phyloP scores from a whole-genome alignment of 2,888 invertebrate genomes.

The Brachyptera risi region DNA sequence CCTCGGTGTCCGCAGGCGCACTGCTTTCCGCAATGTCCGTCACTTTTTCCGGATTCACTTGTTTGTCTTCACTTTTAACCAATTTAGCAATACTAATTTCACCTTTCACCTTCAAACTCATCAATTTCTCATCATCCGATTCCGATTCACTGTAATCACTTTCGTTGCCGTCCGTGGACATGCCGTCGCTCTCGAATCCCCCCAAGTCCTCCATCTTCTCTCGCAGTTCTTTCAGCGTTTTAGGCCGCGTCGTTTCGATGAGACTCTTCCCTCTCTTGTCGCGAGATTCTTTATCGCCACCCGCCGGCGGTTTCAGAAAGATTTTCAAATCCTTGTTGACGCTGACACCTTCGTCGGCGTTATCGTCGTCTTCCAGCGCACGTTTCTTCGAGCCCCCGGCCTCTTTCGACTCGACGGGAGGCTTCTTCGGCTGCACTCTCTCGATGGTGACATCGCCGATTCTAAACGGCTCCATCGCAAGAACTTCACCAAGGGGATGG shows the following conservation, averaged over 20 bases:
- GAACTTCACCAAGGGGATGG: background rate
- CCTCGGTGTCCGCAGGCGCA: background rate
- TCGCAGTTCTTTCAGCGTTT: slow-evolving; percentile 61
- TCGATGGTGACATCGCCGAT: slow-evolving; percentile 60
- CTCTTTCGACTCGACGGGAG: slow-evolving; percentile 33
- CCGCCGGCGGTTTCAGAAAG: slow-evolving; percentile 27
- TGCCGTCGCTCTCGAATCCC: slow-evolving; percentile 8
- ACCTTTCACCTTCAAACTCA: slow-evolving; percentile 21
- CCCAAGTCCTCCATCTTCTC: slow-evolving; percentile 50
- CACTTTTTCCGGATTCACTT: background rate
- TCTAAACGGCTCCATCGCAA: slow-evolving; percentile 49
- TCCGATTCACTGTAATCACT: slow-evolving; percentile 26
- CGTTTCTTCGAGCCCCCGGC: slow-evolving; percentile 34
- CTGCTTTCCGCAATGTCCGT: slow-evolving; percentile 2
- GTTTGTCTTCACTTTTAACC: background rate
- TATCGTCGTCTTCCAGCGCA: slow-evolving; percentile 39
- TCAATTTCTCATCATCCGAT: slow-evolving; percentile 22
- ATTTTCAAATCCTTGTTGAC: slow-evolving; percentile 30
- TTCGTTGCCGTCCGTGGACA: slow-evolving; percentile 30
- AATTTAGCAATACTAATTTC: slow-evolving; percentile 21
- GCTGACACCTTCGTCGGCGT: slow-evolving; percentile 41
- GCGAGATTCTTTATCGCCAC: slow-evolving; percentile 2
- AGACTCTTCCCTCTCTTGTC: slow-evolving; percentile 39
- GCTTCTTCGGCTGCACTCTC: slow-evolving; percentile 44
- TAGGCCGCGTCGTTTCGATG: slow-evolving; percentile 57